Evolutionary conservation across 2,888 invertebrate species (phyloP).

Genomic region (Bellardia bayeri): DNA sequence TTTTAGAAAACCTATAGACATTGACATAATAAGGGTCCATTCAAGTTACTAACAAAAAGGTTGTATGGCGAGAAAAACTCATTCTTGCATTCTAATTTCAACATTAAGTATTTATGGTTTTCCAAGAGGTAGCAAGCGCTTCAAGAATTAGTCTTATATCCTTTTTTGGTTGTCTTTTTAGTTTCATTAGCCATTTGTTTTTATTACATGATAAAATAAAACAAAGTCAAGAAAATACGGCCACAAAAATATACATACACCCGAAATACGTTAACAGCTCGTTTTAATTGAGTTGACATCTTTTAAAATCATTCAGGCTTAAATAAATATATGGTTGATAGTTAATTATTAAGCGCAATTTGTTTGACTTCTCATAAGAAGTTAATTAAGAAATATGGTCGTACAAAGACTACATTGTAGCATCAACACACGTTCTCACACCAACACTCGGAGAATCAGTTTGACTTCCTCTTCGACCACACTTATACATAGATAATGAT

Average conservation of each 20-base stretch:
- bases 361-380: constrained; percentile 75
- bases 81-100: neutral
- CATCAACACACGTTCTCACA: neutral
- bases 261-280: constrained; percentile 26
- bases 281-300: constrained; percentile 63
- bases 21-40: neutral
- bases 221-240: neutral
- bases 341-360: constrained; percentile 76
- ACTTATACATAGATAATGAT: neutral
- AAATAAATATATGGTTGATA: constrained; percentile 73
- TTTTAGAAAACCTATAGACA: neutral
- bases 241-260: constrained; percentile 6
- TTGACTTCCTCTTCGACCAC: constrained; percentile 16
- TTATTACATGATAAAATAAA: constrained; percentile 7
- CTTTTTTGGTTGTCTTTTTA: neutral
- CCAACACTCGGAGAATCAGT: constrained; percentile 1
- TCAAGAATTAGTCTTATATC: neutral
- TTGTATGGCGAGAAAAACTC: neutral
- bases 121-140: neutral
- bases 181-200: constrained; percentile 21
- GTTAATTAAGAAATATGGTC: constrained; percentile 76
- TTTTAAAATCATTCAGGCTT: constrained; percentile 64
- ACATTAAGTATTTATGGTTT: neutral
- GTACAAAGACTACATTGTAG: constrained; percentile 12
- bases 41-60: neutral